These are phyloP conservation scores for Phthorimaea operculella DNA, from an alignment of 1,140 invertebrate genomes.

Conservation along the genomic window DNA sequence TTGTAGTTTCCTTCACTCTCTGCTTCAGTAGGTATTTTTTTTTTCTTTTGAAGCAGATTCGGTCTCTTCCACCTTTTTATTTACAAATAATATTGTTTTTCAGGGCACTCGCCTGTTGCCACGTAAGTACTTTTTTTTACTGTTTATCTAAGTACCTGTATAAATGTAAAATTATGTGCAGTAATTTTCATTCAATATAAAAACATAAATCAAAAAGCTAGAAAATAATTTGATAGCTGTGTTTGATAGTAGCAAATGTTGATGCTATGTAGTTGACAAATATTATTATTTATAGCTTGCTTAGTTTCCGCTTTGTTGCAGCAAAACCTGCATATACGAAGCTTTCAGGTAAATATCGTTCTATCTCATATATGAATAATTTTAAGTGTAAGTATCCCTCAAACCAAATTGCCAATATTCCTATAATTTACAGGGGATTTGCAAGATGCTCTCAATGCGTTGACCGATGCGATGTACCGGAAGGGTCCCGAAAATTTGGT, in stretches of 20 bases:
- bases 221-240: too few species aligned
- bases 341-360: slow-evolving; percentile 24
- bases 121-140: slow-evolving; percentile 22
- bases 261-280: too few species aligned
- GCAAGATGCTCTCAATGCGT: slow-evolving; percentile 41
- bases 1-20: slow-evolving; percentile 1
- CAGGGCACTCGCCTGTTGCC: slow-evolving; percentile 36
- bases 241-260: too few species aligned
- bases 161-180: too few species aligned
- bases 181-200: too few species aligned
- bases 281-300: too few species aligned
- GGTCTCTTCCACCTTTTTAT: not conserved
- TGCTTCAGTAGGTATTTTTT: not conserved
- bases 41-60: not conserved
- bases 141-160: too few species aligned
- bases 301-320: slow-evolving; percentile 9
- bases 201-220: too few species aligned
- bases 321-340: slow-evolving; percentile 38
- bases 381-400: too few species aligned
- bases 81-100: slow-evolving; percentile 23
- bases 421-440: slow-evolving; percentile 39
- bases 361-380: not conserved
- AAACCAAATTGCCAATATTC: too few species aligned
- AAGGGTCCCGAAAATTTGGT: slow-evolving; percentile 33
- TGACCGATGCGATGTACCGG: slow-evolving; percentile 39